These are phyloP conservation scores for Cynopterus brachyotis DNA, from an alignment of 2,113 vertebrate species.

Conservation along the genomic window DNA sequence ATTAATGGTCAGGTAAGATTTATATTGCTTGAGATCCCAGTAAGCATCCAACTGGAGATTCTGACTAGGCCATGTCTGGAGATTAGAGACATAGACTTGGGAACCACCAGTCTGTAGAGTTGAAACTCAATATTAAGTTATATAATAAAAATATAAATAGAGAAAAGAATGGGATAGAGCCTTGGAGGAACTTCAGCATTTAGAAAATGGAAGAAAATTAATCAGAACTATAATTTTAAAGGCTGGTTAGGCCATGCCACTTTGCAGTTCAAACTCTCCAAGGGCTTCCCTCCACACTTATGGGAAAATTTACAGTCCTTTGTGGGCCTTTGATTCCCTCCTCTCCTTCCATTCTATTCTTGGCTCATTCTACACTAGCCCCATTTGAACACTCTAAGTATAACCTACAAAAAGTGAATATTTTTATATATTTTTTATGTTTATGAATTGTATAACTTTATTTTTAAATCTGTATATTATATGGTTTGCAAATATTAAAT, in stretches of 20 bases:
- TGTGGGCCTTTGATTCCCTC: not conserved
- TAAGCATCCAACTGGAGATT: not conserved
- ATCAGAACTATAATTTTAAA: not conserved
- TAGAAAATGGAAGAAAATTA: not conserved
- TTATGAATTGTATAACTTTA: not conserved
- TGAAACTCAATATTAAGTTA: not conserved
- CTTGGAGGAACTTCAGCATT: not conserved
- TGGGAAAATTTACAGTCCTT: not conserved
- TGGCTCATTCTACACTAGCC: not conserved
- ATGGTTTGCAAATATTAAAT: not conserved
- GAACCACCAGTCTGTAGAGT: not conserved
- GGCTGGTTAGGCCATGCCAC: not conserved
- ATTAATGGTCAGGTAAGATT: not conserved
- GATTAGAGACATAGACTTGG: not conserved
- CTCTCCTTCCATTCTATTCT: not conserved
- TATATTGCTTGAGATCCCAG: not conserved
- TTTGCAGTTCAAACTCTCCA: not conserved
- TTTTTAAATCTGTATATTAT: not conserved
- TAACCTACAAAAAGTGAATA: not conserved
- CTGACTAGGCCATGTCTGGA: not conserved
- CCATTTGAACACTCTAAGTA: no score
- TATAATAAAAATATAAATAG: not conserved
- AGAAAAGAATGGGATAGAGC: not conserved
- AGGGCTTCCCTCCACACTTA: not conserved
- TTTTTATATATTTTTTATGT: slow-evolving; percentile 3